Conservation (phyloP, 2,113 vertebrate species). For the Larimichthys crocea region DNA sequence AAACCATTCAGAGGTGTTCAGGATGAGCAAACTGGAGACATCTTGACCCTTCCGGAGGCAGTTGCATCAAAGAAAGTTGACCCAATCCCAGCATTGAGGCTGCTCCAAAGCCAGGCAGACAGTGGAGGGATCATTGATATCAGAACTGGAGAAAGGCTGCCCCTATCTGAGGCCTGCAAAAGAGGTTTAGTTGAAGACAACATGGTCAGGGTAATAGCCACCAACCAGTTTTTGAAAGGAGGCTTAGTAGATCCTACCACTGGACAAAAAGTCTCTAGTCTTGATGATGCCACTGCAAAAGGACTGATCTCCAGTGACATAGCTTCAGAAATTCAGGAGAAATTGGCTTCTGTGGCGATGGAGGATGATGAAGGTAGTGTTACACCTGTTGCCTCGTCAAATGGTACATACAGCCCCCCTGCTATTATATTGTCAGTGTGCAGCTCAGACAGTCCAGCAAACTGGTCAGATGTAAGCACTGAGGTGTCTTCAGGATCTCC, state of each 20-base stretch:
- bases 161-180: conserved; percentile 83
- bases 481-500: conserved; percentile 12
- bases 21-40: conserved; percentile 69
- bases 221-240: conserved; percentile 85
- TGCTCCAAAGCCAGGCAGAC: conserved; percentile 91
- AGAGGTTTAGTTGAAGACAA: conserved; percentile 83
- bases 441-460: conserved; percentile 54
- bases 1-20: conserved; percentile 86
- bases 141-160: conserved; percentile 82
- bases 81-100: conserved; percentile 80
- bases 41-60: conserved; percentile 83
- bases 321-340: conserved; percentile 75
- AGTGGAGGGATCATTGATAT: conserved; percentile 88
- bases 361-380: conserved; percentile 38
- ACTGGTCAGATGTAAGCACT: conserved; percentile 33
- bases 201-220: conserved; percentile 85
- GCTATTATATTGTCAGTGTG: conserved; percentile 18
- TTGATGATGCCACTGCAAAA: conserved; percentile 83
- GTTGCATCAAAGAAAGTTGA: conserved; percentile 83
- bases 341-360: conserved; percentile 20
- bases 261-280: conserved; percentile 76
- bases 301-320: conserved; percentile 82
- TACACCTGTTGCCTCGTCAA: conserved; percentile 58
- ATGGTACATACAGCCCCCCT: conserved; percentile 51
- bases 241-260: conserved; percentile 84